Evolutionary conservation across 2,113 vertebrate genomes (phyloP).

Genomic region (Hassar affinis): DNA sequence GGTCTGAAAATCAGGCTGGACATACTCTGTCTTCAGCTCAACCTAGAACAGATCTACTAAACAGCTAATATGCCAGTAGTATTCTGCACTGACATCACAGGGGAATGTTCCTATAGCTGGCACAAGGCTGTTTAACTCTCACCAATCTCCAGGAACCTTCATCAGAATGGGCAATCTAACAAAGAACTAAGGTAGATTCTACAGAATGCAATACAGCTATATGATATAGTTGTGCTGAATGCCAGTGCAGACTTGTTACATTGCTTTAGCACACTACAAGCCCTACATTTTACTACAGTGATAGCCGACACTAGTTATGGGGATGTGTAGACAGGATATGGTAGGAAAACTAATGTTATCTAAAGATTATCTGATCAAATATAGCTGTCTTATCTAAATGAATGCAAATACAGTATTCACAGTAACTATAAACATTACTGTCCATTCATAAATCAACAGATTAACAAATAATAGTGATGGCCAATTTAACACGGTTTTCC

Average conservation of each 20-base stretch:
- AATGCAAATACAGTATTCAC: neutral
- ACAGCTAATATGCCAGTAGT: neutral
- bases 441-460: neutral
- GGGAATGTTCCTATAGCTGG: neutral
- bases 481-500: neutral
- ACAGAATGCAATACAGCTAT: too few species aligned
- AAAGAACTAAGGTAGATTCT: too few species aligned
- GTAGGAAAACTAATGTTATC: neutral
- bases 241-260: too few species aligned
- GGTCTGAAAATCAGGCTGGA: slow-evolving; percentile 17
- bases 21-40: slow-evolving; percentile 13
- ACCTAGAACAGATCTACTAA: neutral
- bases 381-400: neutral
- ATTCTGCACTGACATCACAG: neutral
- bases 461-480: neutral
- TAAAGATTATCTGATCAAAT: neutral
- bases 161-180: neutral
- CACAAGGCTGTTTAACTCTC: neutral
- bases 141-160: neutral
- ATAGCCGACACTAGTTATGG: neutral
- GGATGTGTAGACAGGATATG: neutral
- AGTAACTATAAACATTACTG: neutral
- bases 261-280: neutral
- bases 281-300: neutral
- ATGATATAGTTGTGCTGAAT: too few species aligned